Base-by-base conservation (phyloP, 2,888 invertebrate genomes). In the Malthinus flaveolus region DNA sequence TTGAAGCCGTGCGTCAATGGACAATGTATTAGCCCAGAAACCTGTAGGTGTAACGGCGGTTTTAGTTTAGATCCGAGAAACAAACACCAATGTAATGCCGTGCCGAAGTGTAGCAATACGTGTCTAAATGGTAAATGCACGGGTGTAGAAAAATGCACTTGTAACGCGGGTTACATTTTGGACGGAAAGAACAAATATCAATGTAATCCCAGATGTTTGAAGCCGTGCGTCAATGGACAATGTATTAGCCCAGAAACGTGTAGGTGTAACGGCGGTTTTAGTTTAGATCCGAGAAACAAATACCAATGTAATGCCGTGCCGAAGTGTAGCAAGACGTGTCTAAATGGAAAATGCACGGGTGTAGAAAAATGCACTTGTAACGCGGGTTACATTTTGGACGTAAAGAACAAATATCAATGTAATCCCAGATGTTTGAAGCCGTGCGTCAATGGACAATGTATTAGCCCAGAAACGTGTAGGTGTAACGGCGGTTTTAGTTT, bases 51-150 rank as follows among this genome's bases (percentile, higher is more conserved):
- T 32, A 49, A n/a, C 39, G 57, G 2, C 61, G 66, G 23, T 65
- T 35, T 58, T 7, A 53, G 53, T 33, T 56, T 58, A 36, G 61
- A 64, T 36, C 12, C 48, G 7, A 44, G 35, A 23, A 36, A 39
- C 23, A n/a, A 32, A 11, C 39, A 56, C 44, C 32, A 47, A 5
- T 75, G 75, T 35, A 33, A 49, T n/a, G 70, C 75, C 1, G n/a
- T n/a, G n/a, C 64, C 67, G 1, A 32, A 78, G 23, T 71, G 70
- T 42, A 50, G 57, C 1, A 55, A 70, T 1, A 64, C 15, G 7
- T 78, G 77, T 51, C n/a, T 49, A 1, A 69, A 71, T 52, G 71
- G 71, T 6, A 57, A 39, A 8, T 73, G 74, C 47, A 57, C 56
- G 5, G 76, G 74, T 49, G 61, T 64, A 7, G 62, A 62, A 23